Percentiles rank a stretch among this genome's conserved stretches.
phyloP scores from a whole-genome alignment of 2,113 vertebrate species.

The Nycticebus coucang region DNA sequence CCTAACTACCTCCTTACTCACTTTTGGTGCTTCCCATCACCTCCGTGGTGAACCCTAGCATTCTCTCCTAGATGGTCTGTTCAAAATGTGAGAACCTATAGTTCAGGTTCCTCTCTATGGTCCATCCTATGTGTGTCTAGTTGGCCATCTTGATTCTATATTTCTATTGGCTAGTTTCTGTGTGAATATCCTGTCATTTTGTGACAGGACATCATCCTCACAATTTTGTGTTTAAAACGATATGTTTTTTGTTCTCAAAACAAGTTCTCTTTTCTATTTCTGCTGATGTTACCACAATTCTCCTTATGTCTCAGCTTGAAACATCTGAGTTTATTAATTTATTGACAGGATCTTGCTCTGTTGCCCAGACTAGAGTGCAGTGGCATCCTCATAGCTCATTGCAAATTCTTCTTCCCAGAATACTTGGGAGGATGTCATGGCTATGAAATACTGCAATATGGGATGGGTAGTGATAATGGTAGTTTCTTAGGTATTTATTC shows the following conservation, averaged over 20 bases:
- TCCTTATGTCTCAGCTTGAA: background rate
- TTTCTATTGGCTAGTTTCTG: background rate
- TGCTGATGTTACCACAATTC: background rate
- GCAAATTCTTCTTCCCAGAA: background rate
- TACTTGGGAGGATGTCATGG: background rate
- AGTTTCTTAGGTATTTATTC: background rate
- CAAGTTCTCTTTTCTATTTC: slow-evolving; percentile 30
- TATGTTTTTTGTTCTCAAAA: slow-evolving; percentile 34
- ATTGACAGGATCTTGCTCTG: too few relatives aligned
- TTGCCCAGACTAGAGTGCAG: too few relatives aligned
- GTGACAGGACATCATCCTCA: background rate
- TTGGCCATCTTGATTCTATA: background rate
- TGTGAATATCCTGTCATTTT: background rate
- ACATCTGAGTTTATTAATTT: background rate
- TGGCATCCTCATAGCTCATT: too few relatives aligned
- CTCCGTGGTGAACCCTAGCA: too few relatives aligned
- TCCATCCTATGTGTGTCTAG: too few relatives aligned
- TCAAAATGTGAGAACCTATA: too few relatives aligned
- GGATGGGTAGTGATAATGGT: background rate
- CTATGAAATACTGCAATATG: background rate
- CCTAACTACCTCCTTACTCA: too few relatives aligned
- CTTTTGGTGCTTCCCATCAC: too few relatives aligned
- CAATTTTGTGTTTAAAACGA: background rate
- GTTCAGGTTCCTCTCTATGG: too few relatives aligned
- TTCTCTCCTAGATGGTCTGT: too few relatives aligned